Evolutionary conservation across 2,888 invertebrate genomes (phyloP).

Genomic region (Polyommatus iphigenia): DNA sequence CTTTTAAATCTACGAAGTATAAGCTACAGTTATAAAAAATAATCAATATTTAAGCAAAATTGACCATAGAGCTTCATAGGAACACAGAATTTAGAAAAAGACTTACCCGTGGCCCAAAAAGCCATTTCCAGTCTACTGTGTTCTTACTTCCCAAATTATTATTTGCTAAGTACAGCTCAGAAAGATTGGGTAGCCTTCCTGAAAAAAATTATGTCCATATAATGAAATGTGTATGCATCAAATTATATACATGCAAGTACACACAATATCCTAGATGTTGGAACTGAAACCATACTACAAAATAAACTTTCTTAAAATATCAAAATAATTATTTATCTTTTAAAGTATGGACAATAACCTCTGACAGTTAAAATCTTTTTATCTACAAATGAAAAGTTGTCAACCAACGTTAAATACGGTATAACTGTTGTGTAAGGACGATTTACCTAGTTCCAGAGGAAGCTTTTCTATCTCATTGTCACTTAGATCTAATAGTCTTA

Average conservation of each 20-base stretch:
- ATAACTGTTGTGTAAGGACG: background rate
- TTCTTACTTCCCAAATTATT: constrained; percentile 81
- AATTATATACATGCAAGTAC: no score
- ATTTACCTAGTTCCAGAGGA: constrained; percentile 84
- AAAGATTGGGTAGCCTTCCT: constrained; percentile 79
- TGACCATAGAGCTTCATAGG: no score
- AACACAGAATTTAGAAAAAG: background rate
- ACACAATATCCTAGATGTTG: no score
- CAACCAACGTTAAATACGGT: background rate
- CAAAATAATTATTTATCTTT: no score
- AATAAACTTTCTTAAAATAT: no score
- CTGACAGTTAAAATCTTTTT: no score
- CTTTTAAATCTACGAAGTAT: no score
- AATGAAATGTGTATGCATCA: no score
- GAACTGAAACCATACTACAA: no score
- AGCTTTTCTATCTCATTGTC: constrained; percentile 85
- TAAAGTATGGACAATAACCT: no score
- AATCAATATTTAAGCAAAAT: background rate
- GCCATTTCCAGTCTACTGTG: constrained; percentile 83
- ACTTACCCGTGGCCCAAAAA: constrained; percentile 72
- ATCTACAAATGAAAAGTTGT: no score
- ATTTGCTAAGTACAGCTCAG: constrained; percentile 81
- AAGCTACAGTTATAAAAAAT: no score
- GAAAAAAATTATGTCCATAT: constrained; percentile 39
- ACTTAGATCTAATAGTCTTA: constrained; percentile 84